These are phyloP conservation scores for Menura novaehollandiae DNA, from an alignment of 2,113 vertebrate species.

Conservation along the genomic window DNA sequence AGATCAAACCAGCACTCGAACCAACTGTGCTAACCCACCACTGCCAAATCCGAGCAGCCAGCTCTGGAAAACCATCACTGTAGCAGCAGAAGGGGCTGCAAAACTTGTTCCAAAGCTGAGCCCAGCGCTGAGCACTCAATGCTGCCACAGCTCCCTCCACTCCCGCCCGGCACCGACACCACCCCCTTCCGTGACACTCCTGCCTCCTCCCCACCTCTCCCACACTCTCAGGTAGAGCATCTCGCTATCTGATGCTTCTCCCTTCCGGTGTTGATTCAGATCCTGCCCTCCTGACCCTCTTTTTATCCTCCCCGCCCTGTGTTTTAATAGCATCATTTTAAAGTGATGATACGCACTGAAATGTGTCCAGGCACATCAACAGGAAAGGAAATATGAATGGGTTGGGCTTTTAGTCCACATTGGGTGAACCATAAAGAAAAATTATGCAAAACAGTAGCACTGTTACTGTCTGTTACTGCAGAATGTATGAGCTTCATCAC, in stretches of 20 bases:
- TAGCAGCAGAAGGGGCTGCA: background rate
- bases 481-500: background rate
- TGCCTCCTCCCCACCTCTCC: background rate
- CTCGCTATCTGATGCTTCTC: background rate
- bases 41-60: background rate
- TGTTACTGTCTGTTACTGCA: background rate
- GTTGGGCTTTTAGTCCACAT: background rate
- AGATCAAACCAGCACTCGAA: background rate
- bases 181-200: background rate
- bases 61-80: background rate
- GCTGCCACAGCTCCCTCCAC: background rate
- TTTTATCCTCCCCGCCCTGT: background rate
- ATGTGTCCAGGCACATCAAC: constrained; percentile 27
- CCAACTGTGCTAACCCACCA: fast-evolving
- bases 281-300: constrained; percentile 3
- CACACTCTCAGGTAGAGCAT: background rate
- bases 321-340: background rate
- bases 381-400: constrained; percentile 22
- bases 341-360: constrained; percentile 18
- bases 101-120: background rate
- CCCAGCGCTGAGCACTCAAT: fast-evolving
- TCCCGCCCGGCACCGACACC: background rate
- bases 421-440: background rate
- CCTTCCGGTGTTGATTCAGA: constrained; percentile 36
- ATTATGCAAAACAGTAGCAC: background rate